These are phyloP conservation scores for Galleria mellonella DNA, from an alignment of 1,140 invertebrate genomes.

Conservation along the genomic window DNA sequence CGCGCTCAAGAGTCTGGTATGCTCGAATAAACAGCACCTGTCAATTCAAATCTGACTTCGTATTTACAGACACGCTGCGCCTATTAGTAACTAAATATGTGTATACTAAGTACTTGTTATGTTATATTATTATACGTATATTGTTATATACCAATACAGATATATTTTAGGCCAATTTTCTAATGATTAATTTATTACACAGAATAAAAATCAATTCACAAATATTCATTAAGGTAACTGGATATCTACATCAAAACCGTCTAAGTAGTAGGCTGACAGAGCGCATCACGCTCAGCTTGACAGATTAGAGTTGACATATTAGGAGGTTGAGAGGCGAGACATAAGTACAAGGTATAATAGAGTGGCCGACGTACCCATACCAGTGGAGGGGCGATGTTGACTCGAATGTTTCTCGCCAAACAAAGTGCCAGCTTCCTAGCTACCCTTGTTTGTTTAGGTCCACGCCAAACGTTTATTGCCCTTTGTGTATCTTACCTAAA, in stretches of 20 bases:
- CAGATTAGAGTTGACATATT: slow-evolving; percentile 26
- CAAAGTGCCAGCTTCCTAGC: slow-evolving; percentile 67
- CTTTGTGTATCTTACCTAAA: slow-evolving; percentile 64
- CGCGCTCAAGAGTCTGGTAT: slow-evolving; percentile 25
- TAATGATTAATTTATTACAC: no score
- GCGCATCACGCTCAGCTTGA: slow-evolving; percentile 17
- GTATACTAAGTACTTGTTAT: no score
- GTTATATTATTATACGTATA: no score
- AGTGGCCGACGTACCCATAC: slow-evolving; percentile 10
- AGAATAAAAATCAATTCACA: no score
- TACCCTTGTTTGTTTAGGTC: slow-evolving; percentile 71
- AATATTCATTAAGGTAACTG: neutral
- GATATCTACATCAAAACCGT: slow-evolving; percentile 2
- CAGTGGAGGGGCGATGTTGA: slow-evolving; percentile 41
- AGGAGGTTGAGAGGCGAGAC: slow-evolving; percentile 4
- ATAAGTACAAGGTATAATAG: slow-evolving; percentile 18
- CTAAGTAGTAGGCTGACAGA: slow-evolving; percentile 10
- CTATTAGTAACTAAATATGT: neutral
- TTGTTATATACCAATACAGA: no score
- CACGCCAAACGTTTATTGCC: slow-evolving; percentile 63
- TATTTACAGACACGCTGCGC: neutral
- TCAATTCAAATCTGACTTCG: slow-evolving; percentile 26
- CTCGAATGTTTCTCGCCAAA: slow-evolving; percentile 66
- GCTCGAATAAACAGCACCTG: slow-evolving; percentile 29
- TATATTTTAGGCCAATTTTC: no score